A percentile compares a stretch with the other conserved stretches of the same genome.
These are phyloP conservation scores for Ochropleura leucogaster DNA, from an alignment of 2,888 invertebrate species.

Conservation along the genomic window DNA sequence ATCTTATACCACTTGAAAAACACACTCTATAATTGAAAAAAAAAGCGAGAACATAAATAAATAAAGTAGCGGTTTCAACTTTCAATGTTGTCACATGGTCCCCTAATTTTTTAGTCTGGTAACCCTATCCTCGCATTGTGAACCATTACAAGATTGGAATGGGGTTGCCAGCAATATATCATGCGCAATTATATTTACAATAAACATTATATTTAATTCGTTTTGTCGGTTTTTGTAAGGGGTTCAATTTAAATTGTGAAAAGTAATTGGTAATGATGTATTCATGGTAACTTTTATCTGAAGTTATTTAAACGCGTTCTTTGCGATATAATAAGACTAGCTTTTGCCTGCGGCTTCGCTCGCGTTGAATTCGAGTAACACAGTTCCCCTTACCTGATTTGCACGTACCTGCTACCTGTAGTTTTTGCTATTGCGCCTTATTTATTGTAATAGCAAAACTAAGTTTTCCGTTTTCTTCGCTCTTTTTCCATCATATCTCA, in stretches of 20 bases:
- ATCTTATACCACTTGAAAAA: conserved; percentile 19
- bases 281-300: neutral
- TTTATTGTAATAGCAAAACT: too few species aligned
- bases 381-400: too few species aligned
- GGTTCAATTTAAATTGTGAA: conserved; percentile 31
- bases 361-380: too few species aligned
- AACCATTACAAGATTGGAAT: conserved; percentile 66
- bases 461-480: too few species aligned
- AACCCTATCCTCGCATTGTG: conserved; percentile 60
- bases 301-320: neutral
- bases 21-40: conserved; percentile 21
- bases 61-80: conserved; percentile 55
- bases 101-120: conserved; percentile 60
- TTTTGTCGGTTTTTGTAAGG: conserved; percentile 62
- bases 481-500: too few species aligned
- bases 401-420: too few species aligned
- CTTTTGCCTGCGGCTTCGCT: too few species aligned
- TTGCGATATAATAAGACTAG: neutral
- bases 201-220: conserved; percentile 71
- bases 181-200: conserved; percentile 74
- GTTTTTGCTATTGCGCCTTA: too few species aligned
- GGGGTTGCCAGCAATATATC: conserved; percentile 69
- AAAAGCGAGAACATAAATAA: conserved; percentile 50
- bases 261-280: conserved; percentile 38
- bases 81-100: conserved; percentile 61